A percentile compares a stretch with the other conserved stretches of the same genome.
Evolutionary conservation across 1,140 invertebrate genomes (phyloP).

Genomic region (Hormaphis cornu): DNA sequence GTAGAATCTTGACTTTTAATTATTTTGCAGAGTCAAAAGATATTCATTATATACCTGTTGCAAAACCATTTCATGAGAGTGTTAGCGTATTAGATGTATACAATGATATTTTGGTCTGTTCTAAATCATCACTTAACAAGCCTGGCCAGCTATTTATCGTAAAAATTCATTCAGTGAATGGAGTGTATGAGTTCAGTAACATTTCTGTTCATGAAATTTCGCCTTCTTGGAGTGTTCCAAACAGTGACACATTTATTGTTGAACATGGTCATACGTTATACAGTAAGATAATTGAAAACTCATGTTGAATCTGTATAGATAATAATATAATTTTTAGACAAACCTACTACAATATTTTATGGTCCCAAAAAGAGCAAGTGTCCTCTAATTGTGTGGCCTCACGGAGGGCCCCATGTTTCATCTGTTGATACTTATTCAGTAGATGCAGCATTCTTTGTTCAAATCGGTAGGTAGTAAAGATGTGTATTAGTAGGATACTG

Average conservation of each 20-base stretch:
- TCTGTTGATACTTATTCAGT: conserved; percentile 52
- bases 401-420: conserved; percentile 71
- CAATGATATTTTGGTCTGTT: conserved; percentile 45
- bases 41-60: conserved; percentile 44
- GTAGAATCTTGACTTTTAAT: too few relatives aligned
- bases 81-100: conserved; percentile 46
- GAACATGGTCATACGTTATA: conserved; percentile 17
- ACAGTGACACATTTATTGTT: conserved; percentile 14
- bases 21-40: conserved; percentile 43
- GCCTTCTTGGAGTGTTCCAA: background rate
- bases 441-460: conserved; percentile 48
- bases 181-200: conserved; percentile 20
- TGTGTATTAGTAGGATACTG: too few relatives aligned
- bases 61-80: conserved; percentile 38
- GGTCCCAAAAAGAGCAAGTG: conserved; percentile 44
- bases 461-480: too few relatives aligned
- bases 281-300: background rate
- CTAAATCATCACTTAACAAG: conserved; percentile 41
- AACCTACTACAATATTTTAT: conserved; percentile 50
- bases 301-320: background rate
- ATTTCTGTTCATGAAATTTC: conserved; percentile 15
- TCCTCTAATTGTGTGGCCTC: conserved; percentile 59
- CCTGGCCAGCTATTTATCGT: conserved; percentile 19
- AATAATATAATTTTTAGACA: conserved; percentile 3
- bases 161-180: background rate